Base-by-base conservation (phyloP, 2,113 vertebrate genomes). In the Sitta europaea region DNA sequence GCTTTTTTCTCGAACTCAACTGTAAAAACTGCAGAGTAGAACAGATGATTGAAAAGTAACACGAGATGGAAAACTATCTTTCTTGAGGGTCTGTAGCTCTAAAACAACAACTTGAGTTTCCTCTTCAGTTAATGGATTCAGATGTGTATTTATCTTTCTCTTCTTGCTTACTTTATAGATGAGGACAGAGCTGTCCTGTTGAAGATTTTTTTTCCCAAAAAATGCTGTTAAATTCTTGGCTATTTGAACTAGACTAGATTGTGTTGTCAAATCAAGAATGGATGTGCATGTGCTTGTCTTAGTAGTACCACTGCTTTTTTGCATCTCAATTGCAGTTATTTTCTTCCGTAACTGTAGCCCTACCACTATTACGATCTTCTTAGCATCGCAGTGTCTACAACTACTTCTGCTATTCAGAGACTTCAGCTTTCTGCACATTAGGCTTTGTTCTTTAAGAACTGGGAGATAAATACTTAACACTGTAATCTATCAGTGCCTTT, bases 231-330 rank as follows among this genome's bases (percentile, higher is more conserved):
- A 97, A 97, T 97, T 96, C 98, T 98, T 98, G 98, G 98, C 98
- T 98, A 96, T 98, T 98, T 98, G 98, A 98, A 98, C 95, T 98
- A 98, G 98, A 98, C 97, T 99, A 98, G 98, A 96, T 98, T 97
- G 98, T 99, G 98, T 97, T 98, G 98, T 99, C 98, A 96, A 95
- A 97, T 97, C 96, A 86, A 97, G 98, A 98, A 98, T 98, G 99
- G 98, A 98, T 98, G 99, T 99, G 98, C 98, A 99, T 98, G 99
- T 98, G 98, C 98, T 98, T 96, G 98, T 99, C 98, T 97, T 98
- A 96, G 98, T 98, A 98, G 98, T 97, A 95, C 97, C 98, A 96
- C 98, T 98, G 98, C 98, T 97, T 96, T 96, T 96, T 97, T 97
- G 97, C 97, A 98, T 97, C 98, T 97, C 82, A 98, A 97, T 97